phyloP scores from a whole-genome alignment of 2,113 vertebrate genomes.

The Xenopus laevis region DNA sequence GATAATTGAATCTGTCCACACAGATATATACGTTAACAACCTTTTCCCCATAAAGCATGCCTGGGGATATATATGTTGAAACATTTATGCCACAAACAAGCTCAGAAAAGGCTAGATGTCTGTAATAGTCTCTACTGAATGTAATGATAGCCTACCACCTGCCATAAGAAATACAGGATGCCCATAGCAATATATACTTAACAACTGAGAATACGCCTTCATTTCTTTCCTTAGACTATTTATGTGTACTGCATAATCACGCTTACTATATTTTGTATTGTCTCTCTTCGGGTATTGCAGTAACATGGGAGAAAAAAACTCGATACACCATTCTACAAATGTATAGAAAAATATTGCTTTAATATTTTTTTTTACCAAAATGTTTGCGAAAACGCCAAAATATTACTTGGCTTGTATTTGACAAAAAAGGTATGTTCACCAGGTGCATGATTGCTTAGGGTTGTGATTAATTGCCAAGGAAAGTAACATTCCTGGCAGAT shows the following conservation, averaged over 20 bases:
- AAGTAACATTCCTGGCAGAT: slow-evolving; percentile 11
- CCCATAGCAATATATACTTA: slow-evolving; percentile 28
- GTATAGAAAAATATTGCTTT: not conserved
- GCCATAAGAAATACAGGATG: slow-evolving; percentile 7
- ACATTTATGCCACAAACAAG: slow-evolving; percentile 34
- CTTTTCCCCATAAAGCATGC: slow-evolving; percentile 15
- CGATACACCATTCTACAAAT: not conserved
- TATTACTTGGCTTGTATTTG: not conserved
- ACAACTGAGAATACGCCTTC: slow-evolving; percentile 15
- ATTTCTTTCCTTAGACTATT: not conserved
- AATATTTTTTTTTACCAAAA: too few relatives aligned
- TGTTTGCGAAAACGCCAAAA: not conserved
- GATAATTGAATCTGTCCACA: slow-evolving; percentile 9
- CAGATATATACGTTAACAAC: slow-evolving; percentile 23
- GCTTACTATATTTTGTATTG: too few relatives aligned
- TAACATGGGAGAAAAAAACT: not conserved
- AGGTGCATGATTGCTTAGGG: slow-evolving; percentile 16
- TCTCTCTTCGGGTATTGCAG: not conserved
- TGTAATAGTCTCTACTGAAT: slow-evolving; percentile 19
- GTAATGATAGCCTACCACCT: slow-evolving; percentile 2
- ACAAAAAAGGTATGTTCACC: slow-evolving; percentile 8
- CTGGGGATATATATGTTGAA: slow-evolving; percentile 28
- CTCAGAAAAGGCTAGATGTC: slow-evolving; percentile 11
- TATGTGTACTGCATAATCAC: not conserved
- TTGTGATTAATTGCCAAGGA: slow-evolving; percentile 20